Conservation (phyloP, 2,797 vertebrate species). For the Xiphophorus birchmanni region DNA sequence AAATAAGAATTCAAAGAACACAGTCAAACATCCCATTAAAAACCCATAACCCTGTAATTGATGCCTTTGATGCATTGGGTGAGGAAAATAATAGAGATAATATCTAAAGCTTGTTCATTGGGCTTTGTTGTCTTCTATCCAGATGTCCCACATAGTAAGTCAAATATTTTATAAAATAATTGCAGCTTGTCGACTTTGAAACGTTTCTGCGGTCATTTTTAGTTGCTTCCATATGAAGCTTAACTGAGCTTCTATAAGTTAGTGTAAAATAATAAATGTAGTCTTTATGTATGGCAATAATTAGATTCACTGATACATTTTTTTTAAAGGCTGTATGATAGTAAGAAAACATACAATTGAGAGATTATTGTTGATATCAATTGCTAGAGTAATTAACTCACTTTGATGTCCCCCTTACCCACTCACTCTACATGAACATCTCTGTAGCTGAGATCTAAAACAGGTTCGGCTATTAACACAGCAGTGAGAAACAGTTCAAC, state of each 20-base stretch:
- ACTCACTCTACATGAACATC: background rate
- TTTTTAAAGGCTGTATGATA: background rate
- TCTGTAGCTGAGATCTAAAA: background rate
- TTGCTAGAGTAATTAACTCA: background rate
- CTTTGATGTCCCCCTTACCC: background rate
- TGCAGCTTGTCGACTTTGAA: background rate
- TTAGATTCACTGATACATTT: background rate
- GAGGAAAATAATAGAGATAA: background rate
- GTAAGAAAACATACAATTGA: background rate
- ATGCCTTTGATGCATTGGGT: background rate
- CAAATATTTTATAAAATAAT: background rate
- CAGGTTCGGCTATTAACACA: background rate
- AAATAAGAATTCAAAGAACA: background rate
- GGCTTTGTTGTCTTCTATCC: background rate
- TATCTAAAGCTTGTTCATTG: background rate
- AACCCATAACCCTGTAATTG: background rate
- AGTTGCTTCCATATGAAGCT: background rate
- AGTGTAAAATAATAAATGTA: background rate
- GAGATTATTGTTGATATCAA: background rate
- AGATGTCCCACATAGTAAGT: background rate
- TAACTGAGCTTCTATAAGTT: background rate
- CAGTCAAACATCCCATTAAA: background rate
- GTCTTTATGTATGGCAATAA: background rate
- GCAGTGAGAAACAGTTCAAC: background rate
- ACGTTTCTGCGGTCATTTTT: background rate